Percentiles rank a stretch among this genome's conserved stretches.
Conservation (phyloP, 1,140 invertebrate genomes). For the Teleopsis dalmanni region DNA sequence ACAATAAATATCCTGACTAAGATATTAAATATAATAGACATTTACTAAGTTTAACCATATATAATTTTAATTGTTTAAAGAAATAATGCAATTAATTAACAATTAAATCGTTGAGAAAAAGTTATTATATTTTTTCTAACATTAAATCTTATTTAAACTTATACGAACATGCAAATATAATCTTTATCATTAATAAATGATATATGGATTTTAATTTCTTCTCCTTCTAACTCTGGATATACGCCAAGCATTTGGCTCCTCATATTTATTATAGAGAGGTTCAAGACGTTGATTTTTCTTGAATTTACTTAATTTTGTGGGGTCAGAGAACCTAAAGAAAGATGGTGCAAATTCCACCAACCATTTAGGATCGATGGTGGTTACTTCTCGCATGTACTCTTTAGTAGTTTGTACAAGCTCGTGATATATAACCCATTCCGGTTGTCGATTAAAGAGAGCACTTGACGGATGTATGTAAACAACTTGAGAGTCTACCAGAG, state of each 20-base stretch:
- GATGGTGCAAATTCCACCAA: conserved; percentile 98
- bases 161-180: not conserved
- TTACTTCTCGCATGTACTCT: conserved; percentile 99
- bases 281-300: conserved; percentile 99
- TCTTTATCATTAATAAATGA: not conserved
- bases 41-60: no score
- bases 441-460: conserved; percentile 94
- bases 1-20: no score
- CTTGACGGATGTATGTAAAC: conserved; percentile 99
- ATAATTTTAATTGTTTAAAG: no score
- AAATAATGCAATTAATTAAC: no score
- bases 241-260: conserved; percentile 98
- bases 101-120: no score
- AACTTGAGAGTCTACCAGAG: conserved; percentile 94
- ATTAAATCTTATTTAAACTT: conserved; percentile 7
- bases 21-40: no score
- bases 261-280: conserved; percentile 98
- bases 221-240: conserved; percentile 88
- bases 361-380: conserved; percentile 99
- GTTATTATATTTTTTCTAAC: no score
- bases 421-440: conserved; percentile 99
- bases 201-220: conserved; percentile 61
- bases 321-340: conserved; percentile 99
- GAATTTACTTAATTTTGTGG: conserved; percentile 96
- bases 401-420: conserved; percentile 98